These are phyloP conservation scores for Gambelia wislizenii DNA, from an alignment of 2,797 vertebrate genomes.

Conservation along the genomic window DNA sequence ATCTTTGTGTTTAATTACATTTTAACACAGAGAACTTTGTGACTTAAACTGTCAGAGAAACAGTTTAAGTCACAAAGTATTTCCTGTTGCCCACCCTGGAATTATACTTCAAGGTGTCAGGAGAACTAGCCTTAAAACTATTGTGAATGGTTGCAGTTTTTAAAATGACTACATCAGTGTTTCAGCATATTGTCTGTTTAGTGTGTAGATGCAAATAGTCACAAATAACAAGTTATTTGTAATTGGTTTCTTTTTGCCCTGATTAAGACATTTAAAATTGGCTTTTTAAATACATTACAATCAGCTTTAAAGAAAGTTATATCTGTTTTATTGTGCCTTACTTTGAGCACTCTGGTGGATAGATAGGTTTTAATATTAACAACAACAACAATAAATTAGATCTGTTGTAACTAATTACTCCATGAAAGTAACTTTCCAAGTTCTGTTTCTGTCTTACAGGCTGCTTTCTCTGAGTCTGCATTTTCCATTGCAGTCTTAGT, in stretches of 20 bases:
- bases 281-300: too few species aligned
- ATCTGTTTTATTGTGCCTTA: too few species aligned
- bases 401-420: neutral
- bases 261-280: neutral
- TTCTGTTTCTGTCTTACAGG: neutral
- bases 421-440: neutral
- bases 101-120: neutral
- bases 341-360: too few species aligned
- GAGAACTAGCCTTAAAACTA: neutral
- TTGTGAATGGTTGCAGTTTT: neutral
- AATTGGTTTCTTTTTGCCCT: neutral
- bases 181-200: neutral
- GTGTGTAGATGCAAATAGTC: neutral
- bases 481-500: neutral
- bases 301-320: too few species aligned
- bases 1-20: neutral
- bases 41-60: slow-evolving; percentile 5
- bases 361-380: too few species aligned
- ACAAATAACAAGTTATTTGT: neutral
- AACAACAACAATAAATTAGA: neutral
- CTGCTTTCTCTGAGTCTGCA: neutral
- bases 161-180: neutral
- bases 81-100: neutral
- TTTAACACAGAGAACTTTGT: too few species aligned
- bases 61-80: slow-evolving; percentile 12